These are phyloP conservation scores for Ahaetulla prasina DNA, from an alignment of 2,113 vertebrate genomes.

Conservation along the genomic window DNA sequence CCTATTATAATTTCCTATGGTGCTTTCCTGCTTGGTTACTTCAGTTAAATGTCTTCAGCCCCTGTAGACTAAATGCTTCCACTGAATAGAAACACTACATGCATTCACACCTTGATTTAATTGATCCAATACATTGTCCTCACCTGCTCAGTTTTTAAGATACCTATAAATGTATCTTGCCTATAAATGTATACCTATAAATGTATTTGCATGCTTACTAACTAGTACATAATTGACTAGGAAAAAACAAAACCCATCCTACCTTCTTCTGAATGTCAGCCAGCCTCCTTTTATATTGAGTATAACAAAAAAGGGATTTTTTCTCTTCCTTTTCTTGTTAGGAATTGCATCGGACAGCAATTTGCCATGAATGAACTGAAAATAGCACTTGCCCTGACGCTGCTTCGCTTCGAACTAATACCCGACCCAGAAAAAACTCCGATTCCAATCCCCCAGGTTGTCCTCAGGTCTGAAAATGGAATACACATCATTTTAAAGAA, in stretches of 20 bases:
- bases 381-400: constrained; percentile 68
- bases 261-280: background rate
- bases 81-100: background rate
- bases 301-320: background rate
- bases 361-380: constrained; percentile 88
- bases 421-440: constrained; percentile 66
- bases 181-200: too few species aligned
- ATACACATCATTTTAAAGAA: constrained; percentile 77
- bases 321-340: constrained; percentile 34
- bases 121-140: background rate
- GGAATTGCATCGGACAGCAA: constrained; percentile 88
- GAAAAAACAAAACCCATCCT: background rate
- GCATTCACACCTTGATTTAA: background rate
- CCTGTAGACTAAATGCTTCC: background rate
- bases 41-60: background rate
- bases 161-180: background rate
- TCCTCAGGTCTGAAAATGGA: constrained; percentile 78
- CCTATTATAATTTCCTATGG: background rate
- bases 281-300: background rate
- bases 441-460: constrained; percentile 58
- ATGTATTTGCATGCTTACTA: background rate
- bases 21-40: background rate
- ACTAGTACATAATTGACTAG: background rate
- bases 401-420: constrained; percentile 73
- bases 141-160: background rate